Evolutionary conservation across 2,797 vertebrate species (phyloP), one percentile per base, ranked within the genome.

Genomic region (Pristis pectinata): DNA sequence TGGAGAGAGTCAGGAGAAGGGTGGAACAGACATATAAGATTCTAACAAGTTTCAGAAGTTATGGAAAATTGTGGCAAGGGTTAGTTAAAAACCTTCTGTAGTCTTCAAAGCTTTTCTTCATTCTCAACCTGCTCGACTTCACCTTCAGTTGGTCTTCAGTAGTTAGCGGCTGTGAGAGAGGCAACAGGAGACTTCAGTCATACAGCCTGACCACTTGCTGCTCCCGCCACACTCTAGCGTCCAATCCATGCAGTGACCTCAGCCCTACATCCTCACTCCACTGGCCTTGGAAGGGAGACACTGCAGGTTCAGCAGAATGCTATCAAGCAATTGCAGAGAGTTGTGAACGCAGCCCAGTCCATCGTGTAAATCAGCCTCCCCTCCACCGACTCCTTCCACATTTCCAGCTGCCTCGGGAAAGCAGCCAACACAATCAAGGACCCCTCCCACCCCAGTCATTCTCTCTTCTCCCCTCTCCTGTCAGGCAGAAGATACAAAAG

Each of bases 31-130:
- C 44, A 2, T 22, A 24, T 24, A 82, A 49, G 44, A 82, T 79
- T 34, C 74, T 74, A 9, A 74, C 3, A 34, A n/a, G 53, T 24
- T 27, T 64, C 34, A 1, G 19, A 64, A 6, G n/a, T 13, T 7
- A 30, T 17, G 24, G 17, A 92, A 15, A 6, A 10, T 64, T 64
- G 0, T 13, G 15, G 1, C 24, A 56, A 89, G 59, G 85, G 61
- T 61, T 61, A n/a, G 3, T 15, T n/a, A n/a, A 22, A 89, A 61
- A 92, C 87, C 87, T 92, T 37, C 87, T 61, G 19, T 92, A 92
- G 17, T 92, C 87, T 92, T 92, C 61, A 11, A 92, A 92, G 59
- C 34, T 92, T 67, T 92, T 67, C 59, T 61, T 61, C 87, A 67
- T 92, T 24, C 87, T 37, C 59, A 22, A 24, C n/a, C 61, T 8